Evolutionary conservation across 2,888 invertebrate genomes (phyloP).

Genomic region (Ceramica pisi): DNA sequence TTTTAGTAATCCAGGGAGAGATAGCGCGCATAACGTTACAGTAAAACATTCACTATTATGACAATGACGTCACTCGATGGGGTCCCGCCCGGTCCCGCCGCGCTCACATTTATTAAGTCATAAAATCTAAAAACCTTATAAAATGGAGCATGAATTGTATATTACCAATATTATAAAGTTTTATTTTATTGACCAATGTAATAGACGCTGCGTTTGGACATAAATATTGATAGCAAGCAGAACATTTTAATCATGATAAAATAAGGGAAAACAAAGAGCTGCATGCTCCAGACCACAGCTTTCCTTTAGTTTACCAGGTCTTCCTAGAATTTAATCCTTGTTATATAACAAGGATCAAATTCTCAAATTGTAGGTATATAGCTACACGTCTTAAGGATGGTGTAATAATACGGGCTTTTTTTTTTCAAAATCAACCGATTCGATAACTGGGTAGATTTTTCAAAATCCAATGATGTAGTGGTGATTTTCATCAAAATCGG

Average conservation of each 20-base stretch:
- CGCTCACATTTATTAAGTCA: constrained; percentile 56
- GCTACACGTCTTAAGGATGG: too few species aligned
- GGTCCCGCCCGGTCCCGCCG: constrained; percentile 59
- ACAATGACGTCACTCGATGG: constrained; percentile 68
- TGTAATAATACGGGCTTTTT: too few species aligned
- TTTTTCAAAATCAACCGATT: too few species aligned
- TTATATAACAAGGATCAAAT: too few species aligned
- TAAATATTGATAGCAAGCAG: constrained; percentile 17
- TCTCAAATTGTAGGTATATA: too few species aligned
- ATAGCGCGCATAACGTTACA: constrained; percentile 73
- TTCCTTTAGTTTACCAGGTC: too few species aligned
- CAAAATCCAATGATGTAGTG: too few species aligned
- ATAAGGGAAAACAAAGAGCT: neutral
- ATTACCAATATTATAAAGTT: constrained; percentile 39
- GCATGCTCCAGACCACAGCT: neutral
- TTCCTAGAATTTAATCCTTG: too few species aligned
- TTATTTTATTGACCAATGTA: constrained; percentile 35
- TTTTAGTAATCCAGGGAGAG: constrained; percentile 85
- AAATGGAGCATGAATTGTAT: constrained; percentile 53
- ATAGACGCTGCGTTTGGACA: constrained; percentile 12
- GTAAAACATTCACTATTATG: constrained; percentile 86
- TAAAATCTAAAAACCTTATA: constrained; percentile 59
- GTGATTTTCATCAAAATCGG: too few species aligned
- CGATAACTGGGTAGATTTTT: too few species aligned
- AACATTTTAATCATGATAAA: neutral